Base-by-base conservation (phyloP, 2,888 invertebrate species). In the Scaptomyza tumidula region DNA sequence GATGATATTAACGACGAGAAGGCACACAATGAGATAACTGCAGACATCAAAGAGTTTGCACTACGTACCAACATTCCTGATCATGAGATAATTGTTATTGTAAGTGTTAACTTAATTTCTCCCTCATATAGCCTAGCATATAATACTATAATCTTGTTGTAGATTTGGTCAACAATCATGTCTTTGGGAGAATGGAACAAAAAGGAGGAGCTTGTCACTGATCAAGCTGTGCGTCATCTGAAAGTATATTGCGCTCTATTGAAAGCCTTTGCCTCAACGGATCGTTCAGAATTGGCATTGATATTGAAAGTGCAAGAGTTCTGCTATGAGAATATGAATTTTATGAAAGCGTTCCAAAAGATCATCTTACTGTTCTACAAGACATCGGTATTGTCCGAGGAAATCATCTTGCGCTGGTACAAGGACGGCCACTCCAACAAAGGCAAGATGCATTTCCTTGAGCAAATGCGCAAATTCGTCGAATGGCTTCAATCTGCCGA, bases 241-340 rank as follows among this genome's bases (percentile, higher is more conserved):
- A 97, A 97, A 89, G 95, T 95, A 88, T 98, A 97, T 93, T 96
- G 97, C 78, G 95, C 96, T 67, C 93, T 99, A 83, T 94, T 99
- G 90, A 96, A 95, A 75, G 96, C 97, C 33, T 98, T 98, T 90
- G 96, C 97, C 83, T 95, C 95, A 90, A 95, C 95, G 74, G 96
- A 96, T 75, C 96, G 96, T 89, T 96, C 98, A 49, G 98, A 99
- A 93, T 94, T 98, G 88, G 96, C 96, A 67, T 94, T 99, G 80
- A 94, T 99, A 90, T 94, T 97, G 80, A 97, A 98, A 93, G 97
- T 98, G 86, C 99, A 99, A 93, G 98, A 99, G 92, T 99, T 97
- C 93, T 99, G 98, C 93, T 99, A 99, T 93, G 98, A 98, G 92
- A 98, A 99, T 94, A 98, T 98, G 98, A 97, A 97, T 92, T 99